Evolutionary conservation across 2,113 vertebrate genomes (phyloP), one percentile per base, ranked within the genome.

Genomic region (Ctenomys sociabilis): DNA sequence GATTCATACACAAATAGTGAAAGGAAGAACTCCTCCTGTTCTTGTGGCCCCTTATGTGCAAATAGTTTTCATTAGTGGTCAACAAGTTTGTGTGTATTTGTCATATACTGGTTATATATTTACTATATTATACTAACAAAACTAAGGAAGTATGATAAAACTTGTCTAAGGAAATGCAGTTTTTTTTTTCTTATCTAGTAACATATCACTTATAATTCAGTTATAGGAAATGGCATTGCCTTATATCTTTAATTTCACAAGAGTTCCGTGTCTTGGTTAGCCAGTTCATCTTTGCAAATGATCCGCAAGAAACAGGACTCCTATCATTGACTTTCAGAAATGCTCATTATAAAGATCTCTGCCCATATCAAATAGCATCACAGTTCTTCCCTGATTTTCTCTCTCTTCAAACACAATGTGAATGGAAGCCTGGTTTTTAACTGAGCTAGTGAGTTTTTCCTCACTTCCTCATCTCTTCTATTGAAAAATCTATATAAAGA

Each of bases 401-500:
- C 63, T 81, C n/a, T n/a, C 26, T 90, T 95, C 63, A 90, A 89
- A 72, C n/a, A 77, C 87, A 92, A 43, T 45, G 28, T 64, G 52
- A 93, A 89, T 85, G 49, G 81, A 95, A 95, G n/a, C 30, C 49
- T 78, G 92, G 54, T 11, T 32, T 85, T 95, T 95, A 91, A 90
- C 35, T 86, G 95, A 84, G 45, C 73, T 57, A 72, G 49, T 88
- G 30, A 40, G 24, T 75, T 96, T 93, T 80, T 92, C 54, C 86
- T 95, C 68, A 91, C 63, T 96, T 63, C 45, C 70, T 87, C 75
- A 49, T 90, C 52, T 92, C 84, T 81, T 93, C 49, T 21, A 72
- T 45, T 95, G 91, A 88, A 95, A 97, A 92, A 80, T 91, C 84
- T 95, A 89, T 59, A 73, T 77, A 63, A 88, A 96, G 87, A 97